Conservation (phyloP, 2,888 invertebrate genomes). For the Mythimna loreyi region DNA sequence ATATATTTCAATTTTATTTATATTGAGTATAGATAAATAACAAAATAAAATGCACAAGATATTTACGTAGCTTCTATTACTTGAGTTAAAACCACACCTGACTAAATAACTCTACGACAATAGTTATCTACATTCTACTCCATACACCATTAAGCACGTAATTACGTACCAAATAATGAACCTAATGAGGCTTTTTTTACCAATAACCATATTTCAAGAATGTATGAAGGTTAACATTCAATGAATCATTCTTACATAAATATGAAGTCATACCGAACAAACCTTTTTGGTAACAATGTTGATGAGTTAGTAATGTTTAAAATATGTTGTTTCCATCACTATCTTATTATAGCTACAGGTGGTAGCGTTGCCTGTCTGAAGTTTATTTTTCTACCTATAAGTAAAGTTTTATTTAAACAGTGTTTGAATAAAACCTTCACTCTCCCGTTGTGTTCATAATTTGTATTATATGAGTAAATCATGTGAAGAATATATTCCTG, state of each 20-base stretch:
- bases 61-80: background rate
- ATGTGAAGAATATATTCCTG: too few relatives aligned
- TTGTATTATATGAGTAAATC: too few relatives aligned
- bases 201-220: slow-evolving; percentile 47
- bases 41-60: background rate
- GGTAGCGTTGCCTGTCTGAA: background rate
- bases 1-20: too few relatives aligned
- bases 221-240: slow-evolving; percentile 48
- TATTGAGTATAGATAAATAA: too few relatives aligned
- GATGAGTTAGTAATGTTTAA: slow-evolving; percentile 36
- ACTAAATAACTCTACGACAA: background rate
- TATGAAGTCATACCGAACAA: slow-evolving; percentile 59
- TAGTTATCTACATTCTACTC: slow-evolving; percentile 15
- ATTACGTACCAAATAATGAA: slow-evolving; percentile 33
- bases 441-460: too few relatives aligned
- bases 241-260: slow-evolving; percentile 60
- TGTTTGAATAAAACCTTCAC: too few relatives aligned
- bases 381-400: background rate
- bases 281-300: slow-evolving; percentile 50
- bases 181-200: slow-evolving; percentile 57
- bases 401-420: too few relatives aligned
- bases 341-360: background rate
- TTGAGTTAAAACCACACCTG: background rate
- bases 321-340: slow-evolving; percentile 26
- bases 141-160: slow-evolving; percentile 41